Evolutionary conservation across 1,140 invertebrate species (phyloP).

Genomic region (Heliconius nattereri): DNA sequence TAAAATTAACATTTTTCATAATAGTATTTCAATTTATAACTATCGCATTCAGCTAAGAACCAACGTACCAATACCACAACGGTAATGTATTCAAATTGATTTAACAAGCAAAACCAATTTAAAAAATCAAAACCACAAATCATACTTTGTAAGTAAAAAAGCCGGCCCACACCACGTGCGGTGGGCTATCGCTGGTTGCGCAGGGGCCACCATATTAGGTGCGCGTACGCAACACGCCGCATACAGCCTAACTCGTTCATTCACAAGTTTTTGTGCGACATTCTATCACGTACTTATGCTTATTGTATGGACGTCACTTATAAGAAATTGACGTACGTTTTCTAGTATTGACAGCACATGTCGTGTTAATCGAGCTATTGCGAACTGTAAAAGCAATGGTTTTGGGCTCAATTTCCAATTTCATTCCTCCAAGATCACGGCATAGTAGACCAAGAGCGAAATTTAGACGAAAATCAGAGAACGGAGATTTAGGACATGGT

Average conservation of each 20-base stretch:
- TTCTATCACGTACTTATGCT: conserved; percentile 18
- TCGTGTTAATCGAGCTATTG: background rate
- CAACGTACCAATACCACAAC: too few species aligned
- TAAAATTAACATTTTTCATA: too few species aligned
- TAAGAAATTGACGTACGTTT: background rate
- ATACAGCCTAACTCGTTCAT: conserved; percentile 32
- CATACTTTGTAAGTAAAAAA: background rate
- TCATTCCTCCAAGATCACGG: too few species aligned
- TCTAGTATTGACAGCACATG: background rate
- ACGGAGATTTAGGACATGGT: too few species aligned
- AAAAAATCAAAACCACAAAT: background rate
- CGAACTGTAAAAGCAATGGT: too few species aligned
- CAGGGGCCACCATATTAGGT: conserved; percentile 30
- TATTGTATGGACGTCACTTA: conserved; percentile 2
- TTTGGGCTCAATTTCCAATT: too few species aligned
- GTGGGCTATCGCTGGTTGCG: background rate
- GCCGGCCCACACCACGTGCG: conserved; percentile 19
- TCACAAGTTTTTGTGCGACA: conserved; percentile 41
- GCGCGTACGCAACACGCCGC: conserved; percentile 36
- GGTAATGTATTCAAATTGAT: background rate
- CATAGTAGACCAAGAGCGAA: too few species aligned
- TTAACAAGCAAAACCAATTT: background rate
- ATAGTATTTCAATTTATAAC: too few species aligned
- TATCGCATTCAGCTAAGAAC: too few species aligned
- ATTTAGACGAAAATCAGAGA: too few species aligned